Conservation (phyloP, 2,888 invertebrate species). For the Hipparchia semele region DNA sequence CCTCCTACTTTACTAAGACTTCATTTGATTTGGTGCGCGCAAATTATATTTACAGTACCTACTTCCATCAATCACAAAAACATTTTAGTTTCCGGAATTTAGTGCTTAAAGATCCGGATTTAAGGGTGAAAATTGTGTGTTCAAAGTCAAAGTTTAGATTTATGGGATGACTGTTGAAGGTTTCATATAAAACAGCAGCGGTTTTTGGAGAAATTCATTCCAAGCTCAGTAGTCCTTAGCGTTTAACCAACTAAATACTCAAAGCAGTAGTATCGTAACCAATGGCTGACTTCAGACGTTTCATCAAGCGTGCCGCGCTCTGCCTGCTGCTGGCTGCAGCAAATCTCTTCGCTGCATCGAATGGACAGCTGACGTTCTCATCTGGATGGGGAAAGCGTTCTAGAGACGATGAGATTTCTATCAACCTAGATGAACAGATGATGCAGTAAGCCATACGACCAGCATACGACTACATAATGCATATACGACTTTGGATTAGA, state of each 20-base stretch:
- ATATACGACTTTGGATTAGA: conserved; percentile 9
- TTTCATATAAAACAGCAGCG: conserved; percentile 46
- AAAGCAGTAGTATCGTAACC: background rate
- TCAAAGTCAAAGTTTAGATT: background rate
- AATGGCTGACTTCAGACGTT: conserved; percentile 42
- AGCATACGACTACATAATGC: background rate
- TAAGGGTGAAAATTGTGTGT: background rate
- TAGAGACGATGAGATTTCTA: conserved; percentile 42
- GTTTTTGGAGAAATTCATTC: conserved; percentile 22
- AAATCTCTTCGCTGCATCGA: conserved; percentile 48
- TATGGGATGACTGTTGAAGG: conserved; percentile 8
- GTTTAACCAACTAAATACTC: too few species aligned
- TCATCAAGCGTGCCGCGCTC: conserved; percentile 40
- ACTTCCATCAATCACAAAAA: background rate
- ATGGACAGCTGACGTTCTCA: conserved; percentile 82
- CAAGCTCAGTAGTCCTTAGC: background rate
- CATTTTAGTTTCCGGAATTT: background rate
- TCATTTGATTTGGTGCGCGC: conserved; percentile 59
- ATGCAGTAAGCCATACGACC: background rate
- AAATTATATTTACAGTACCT: conserved; percentile 11
- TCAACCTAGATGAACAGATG: conserved; percentile 41
- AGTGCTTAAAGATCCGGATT: background rate
- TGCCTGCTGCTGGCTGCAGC: conserved; percentile 49
- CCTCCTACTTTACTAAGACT: conserved; percentile 47
- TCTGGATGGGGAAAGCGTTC: conserved; percentile 82